Evolutionary conservation across 1,140 invertebrate species (phyloP).

Genomic region (Hesperophylax magnus): DNA sequence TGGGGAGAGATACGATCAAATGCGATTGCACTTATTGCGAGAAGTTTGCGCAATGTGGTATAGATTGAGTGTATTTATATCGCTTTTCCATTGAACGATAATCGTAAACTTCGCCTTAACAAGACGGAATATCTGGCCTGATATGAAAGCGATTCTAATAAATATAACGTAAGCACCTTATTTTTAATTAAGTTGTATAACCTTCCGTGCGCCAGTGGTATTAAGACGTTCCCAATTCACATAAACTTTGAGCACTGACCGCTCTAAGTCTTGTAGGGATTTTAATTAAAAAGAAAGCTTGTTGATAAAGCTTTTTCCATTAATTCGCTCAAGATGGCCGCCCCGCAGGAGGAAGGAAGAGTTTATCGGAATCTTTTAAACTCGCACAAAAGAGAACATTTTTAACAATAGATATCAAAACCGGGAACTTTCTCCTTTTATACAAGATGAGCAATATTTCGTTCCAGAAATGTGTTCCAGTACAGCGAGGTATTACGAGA

Average conservation of each 20-base stretch:
- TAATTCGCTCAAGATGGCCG: conserved; percentile 29
- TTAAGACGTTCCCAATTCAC: conserved; percentile 29
- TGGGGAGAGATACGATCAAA: too few relatives aligned
- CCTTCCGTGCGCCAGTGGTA: neutral
- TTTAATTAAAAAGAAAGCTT: conserved; percentile 48
- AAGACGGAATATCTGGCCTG: conserved; percentile 35
- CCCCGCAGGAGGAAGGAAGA: neutral
- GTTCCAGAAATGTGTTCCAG: too few relatives aligned
- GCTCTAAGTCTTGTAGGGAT: conserved; percentile 2
- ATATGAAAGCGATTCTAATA: conserved; percentile 29
- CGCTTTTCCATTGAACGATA: conserved; percentile 34
- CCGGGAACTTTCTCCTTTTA: neutral
- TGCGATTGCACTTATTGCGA: too few relatives aligned
- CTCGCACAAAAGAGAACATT: conserved; percentile 11
- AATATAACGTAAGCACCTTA: conserved; percentile 25
- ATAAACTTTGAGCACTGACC: conserved; percentile 31
- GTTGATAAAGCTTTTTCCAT: conserved; percentile 42
- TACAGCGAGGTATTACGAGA: too few relatives aligned
- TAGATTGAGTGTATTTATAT: neutral
- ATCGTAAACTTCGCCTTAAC: conserved; percentile 52
- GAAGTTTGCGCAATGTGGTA: too few relatives aligned
- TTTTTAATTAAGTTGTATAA: conserved; percentile 43
- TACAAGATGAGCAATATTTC: neutral
- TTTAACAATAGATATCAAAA: conserved; percentile 12
- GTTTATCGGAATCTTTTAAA: conserved; percentile 28